Evolutionary conservation across 1,140 invertebrate genomes (phyloP).

Genomic region (Mercenaria mercenaria): DNA sequence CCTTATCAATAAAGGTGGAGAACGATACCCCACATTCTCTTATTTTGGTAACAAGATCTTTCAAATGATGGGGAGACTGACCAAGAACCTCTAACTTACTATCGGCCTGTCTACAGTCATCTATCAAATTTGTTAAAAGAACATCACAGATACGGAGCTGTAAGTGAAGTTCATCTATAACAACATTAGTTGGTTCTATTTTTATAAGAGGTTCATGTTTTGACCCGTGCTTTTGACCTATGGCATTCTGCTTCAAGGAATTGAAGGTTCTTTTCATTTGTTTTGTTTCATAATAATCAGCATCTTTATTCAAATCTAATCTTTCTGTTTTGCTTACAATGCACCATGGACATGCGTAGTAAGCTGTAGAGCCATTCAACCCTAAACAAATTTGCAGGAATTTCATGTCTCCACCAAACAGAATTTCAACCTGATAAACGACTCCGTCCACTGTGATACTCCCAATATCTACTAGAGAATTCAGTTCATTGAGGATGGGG

Average conservation of each 20-base stretch:
- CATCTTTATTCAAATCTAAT: neutral
- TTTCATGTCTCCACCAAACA: conserved; percentile 22
- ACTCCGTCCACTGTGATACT: neutral
- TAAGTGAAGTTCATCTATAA: conserved; percentile 15
- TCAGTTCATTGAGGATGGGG: neutral
- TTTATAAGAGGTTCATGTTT: conserved; percentile 4
- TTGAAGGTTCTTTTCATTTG: neutral
- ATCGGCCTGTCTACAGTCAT: conserved; percentile 20
- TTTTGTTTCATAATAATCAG: neutral
- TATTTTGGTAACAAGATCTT: neutral
- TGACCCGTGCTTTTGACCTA: neutral
- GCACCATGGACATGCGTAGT: conserved; percentile 18
- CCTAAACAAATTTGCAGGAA: conserved; percentile 8
- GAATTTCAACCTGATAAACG: neutral
- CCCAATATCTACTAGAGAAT: neutral
- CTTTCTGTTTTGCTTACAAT: neutral
- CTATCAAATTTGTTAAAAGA: conserved; percentile 28
- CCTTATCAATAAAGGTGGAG: neutral
- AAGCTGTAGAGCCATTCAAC: neutral
- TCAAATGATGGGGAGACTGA: neutral
- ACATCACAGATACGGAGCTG: conserved; percentile 23
- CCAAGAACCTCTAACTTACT: neutral
- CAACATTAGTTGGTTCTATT: conserved; percentile 10
- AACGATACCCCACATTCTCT: neutral
- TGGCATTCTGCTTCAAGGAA: neutral